Evolutionary conservation across 2,888 invertebrate species (phyloP).

Genomic region (Stenurella melanura): DNA sequence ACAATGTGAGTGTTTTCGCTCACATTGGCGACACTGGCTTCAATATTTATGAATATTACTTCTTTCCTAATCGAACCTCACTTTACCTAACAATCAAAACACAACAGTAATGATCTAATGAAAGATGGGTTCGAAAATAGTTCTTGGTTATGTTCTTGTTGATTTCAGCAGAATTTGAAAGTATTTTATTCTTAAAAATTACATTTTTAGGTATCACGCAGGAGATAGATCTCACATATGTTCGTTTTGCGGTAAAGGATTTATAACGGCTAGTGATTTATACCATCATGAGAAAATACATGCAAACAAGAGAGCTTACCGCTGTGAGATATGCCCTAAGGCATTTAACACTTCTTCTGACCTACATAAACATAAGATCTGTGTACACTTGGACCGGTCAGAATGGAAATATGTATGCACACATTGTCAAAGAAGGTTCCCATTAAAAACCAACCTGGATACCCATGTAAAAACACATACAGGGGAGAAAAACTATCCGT

Average conservation of each 20-base stretch:
- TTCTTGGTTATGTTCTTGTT: too few species aligned
- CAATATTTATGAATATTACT: too few species aligned
- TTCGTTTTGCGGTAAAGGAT: conserved; percentile 72
- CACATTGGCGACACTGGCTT: too few species aligned
- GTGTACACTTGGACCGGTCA: conserved; percentile 66
- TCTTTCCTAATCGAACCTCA: too few species aligned
- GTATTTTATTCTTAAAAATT: not conserved
- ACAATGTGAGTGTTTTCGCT: too few species aligned
- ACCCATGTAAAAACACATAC: conserved; percentile 68
- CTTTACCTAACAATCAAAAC: too few species aligned
- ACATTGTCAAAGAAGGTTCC: conserved; percentile 65
- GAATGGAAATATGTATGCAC: conserved; percentile 68
- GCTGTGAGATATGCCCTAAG: conserved; percentile 67
- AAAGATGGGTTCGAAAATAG: too few species aligned
- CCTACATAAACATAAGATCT: conserved; percentile 68
- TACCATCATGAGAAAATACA: conserved; percentile 70
- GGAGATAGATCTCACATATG: conserved; percentile 67
- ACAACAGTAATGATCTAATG: too few species aligned
- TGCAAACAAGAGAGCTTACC: conserved; percentile 67
- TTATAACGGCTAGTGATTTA: conserved; percentile 67
- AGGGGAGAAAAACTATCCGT: conserved; percentile 67
- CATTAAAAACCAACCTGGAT: conserved; percentile 67
- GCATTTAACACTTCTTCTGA: conserved; percentile 70
- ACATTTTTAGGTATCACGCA: conserved; percentile 58
- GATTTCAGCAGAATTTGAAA: not conserved